A percentile compares a stretch with the other conserved stretches of the same genome.
Evolutionary conservation across 2,797 vertebrate species (phyloP).

Genomic region (Falco cherrug): DNA sequence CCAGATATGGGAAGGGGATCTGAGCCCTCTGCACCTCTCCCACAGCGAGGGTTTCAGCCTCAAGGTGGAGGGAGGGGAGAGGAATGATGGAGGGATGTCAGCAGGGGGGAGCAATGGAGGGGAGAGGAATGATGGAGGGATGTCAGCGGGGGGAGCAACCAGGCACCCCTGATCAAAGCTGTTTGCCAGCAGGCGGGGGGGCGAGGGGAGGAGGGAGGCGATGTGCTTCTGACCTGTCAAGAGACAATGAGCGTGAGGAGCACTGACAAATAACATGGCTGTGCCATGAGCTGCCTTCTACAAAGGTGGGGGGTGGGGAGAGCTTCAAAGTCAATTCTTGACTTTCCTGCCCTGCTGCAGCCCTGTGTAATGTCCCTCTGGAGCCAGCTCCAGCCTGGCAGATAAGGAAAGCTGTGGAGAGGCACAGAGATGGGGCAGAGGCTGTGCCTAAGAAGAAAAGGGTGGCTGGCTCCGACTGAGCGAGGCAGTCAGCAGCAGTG

Average conservation of each 20-base stretch:
- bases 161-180: not conserved
- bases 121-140: not conserved
- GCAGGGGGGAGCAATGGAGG: not conserved
- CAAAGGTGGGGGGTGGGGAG: not conserved
- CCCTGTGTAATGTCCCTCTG: not conserved
- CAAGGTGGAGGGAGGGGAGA: not conserved
- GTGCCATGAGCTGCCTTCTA: not conserved
- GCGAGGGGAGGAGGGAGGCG: not conserved
- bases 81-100: not conserved
- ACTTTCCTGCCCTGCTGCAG: not conserved
- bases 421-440: not conserved
- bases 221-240: not conserved
- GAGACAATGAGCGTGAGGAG: not conserved
- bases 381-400: not conserved
- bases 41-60: not conserved
- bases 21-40: not conserved
- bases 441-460: not conserved
- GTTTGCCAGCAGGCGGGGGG: not conserved
- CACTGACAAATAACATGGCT: not conserved
- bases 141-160: not conserved
- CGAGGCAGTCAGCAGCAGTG: not conserved
- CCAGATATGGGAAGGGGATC: constrained; percentile 25
- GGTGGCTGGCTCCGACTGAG: not conserved
- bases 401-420: not conserved
- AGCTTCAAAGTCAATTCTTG: not conserved